Evolutionary conservation across 1,140 invertebrate genomes (phyloP), one percentile per base, ranked within the genome.

Genomic region (Adelges cooleyi): DNA sequence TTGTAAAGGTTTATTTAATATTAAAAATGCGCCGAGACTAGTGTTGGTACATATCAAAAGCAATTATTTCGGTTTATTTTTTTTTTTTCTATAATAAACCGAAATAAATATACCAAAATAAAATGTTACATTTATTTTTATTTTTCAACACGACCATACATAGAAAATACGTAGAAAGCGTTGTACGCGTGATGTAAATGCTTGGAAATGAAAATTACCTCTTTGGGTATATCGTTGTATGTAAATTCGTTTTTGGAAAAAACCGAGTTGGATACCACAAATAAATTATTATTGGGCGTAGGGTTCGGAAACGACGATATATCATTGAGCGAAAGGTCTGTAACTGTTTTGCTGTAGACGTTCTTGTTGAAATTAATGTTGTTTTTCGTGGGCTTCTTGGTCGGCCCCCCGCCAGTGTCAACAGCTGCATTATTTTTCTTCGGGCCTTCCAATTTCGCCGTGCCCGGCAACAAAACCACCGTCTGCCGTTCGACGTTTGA

Each of bases 331-430:
- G 56, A 62, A 18, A 62, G 38, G 25, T 62, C 56, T 13, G 56
- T 62, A 8, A 62, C 56, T 6, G 56, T 62, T 33, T 62, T 62
- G 10, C 56, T 62, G 40, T 62, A 62, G 3, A 62, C 56, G 13
- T 62, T 62, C 42, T 48, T 46, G 25, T 67, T 62, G n/a, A 50
- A 54, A n/a, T 59, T 62, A 5, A 51, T 50, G 44, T 51, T 67
- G 46, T 40, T 50, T 23, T 62, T 67, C n/a, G 48, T 5, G 13
- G 9, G 29, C n/a, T 65, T 49, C 5, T 52, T 51, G 6, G 20
- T 6, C 10, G 18, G 6, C 5, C 22, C 15, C 13, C 46, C 18
- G 2, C 6, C 22, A 15, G 3, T 44, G 44, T 11, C 38, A 40
- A 11, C 46, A 11, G 15, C 25, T 17, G 10, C 10, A 38, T 5